A percentile compares a stretch with the other conserved stretches of the same genome.
phyloP scores from a whole-genome alignment of 2,888 invertebrate genomes.

The Yponomeuta sedellus region DNA sequence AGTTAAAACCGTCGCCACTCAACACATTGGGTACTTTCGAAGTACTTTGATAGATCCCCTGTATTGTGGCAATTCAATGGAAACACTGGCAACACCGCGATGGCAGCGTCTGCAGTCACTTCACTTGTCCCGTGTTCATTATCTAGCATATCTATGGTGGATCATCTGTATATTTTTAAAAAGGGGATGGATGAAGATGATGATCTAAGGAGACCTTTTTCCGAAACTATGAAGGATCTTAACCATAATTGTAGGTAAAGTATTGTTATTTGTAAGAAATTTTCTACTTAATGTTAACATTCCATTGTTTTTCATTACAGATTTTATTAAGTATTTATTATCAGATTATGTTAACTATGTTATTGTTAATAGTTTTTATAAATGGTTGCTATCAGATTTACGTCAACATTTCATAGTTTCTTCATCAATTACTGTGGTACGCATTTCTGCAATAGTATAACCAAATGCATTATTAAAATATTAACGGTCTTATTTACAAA shows the following conservation, averaged over 20 bases:
- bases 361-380: background rate
- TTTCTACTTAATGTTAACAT: background rate
- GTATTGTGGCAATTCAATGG: too few species aligned
- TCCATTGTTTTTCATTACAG: background rate
- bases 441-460: background rate
- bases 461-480: too few species aligned
- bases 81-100: background rate
- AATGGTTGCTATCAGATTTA: background rate
- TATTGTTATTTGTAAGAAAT: background rate
- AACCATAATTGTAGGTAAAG: too few species aligned
- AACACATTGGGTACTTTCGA: too few species aligned
- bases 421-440: background rate
- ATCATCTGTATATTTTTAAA: background rate
- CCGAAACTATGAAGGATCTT: too few species aligned
- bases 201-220: too few species aligned
- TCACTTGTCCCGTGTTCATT: background rate
- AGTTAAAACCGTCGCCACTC: too few species aligned
- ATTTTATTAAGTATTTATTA: background rate
- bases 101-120: background rate
- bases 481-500: too few species aligned
- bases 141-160: background rate
- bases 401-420: background rate
- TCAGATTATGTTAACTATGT: background rate
- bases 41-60: too few species aligned
- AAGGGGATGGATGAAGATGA: too few species aligned